phyloP scores from a whole-genome alignment of 2,888 invertebrate species.

The Theodoxus fluviatilis region DNA sequence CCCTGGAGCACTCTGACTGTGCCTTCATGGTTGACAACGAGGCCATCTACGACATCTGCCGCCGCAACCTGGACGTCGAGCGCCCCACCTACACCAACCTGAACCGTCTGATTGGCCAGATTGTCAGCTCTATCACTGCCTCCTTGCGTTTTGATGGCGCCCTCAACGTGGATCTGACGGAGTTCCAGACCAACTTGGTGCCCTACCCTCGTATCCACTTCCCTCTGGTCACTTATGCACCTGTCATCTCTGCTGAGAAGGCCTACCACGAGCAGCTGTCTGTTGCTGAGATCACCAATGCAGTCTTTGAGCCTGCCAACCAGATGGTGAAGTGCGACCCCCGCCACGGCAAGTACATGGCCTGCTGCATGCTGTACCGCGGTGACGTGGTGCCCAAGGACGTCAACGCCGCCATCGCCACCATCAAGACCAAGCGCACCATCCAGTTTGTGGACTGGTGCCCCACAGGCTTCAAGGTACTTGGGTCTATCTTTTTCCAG shows the following conservation, averaged over 20 bases:
- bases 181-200: conserved; percentile 68
- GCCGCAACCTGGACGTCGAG: conserved; percentile 72
- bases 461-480: no score
- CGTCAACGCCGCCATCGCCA: conserved; percentile 66
- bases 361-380: conserved; percentile 89
- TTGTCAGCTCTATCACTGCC: conserved; percentile 56
- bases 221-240: conserved; percentile 83
- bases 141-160: conserved; percentile 59
- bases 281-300: no score
- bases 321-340: conserved; percentile 84
- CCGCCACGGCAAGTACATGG: conserved; percentile 75
- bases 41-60: conserved; percentile 83
- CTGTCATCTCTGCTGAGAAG: conserved; percentile 70
- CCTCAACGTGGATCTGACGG: conserved; percentile 68
- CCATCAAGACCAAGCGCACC: conserved; percentile 84
- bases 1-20: conserved; percentile 95
- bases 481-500: no score
- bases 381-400: conserved; percentile 65
- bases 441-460: no score
- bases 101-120: conserved; percentile 23
- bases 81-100: conserved; percentile 29
- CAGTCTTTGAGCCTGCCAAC: conserved; percentile 81
- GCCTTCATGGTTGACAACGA: conserved; percentile 96
- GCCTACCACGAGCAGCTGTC: conserved; percentile 34
- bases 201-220: conserved; percentile 76